phyloP scores from a whole-genome alignment of 2,888 invertebrate genomes.

The Dryobotodes eremita region DNA sequence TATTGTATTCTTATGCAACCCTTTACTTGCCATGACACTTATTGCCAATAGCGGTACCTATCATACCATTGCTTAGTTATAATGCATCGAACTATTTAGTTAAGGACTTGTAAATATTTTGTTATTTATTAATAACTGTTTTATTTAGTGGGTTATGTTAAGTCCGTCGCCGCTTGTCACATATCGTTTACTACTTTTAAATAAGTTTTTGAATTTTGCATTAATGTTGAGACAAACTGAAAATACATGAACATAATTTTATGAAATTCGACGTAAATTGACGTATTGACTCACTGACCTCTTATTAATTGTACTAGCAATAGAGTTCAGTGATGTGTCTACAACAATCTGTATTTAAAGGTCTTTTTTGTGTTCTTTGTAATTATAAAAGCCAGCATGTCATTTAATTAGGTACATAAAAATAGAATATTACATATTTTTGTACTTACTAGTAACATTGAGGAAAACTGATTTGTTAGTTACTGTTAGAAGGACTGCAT shows the following conservation, averaged over 20 bases:
- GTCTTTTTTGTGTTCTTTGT: slow-evolving; percentile 8
- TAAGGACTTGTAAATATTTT: slow-evolving; percentile 66
- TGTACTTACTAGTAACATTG: slow-evolving; percentile 34
- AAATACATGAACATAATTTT: neutral
- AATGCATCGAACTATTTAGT: slow-evolving; percentile 61
- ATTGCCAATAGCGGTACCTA: slow-evolving; percentile 65
- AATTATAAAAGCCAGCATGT: slow-evolving; percentile 36
- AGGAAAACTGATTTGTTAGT: neutral
- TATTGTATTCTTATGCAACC: slow-evolving; percentile 46
- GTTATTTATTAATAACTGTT: slow-evolving; percentile 69
- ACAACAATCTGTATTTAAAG: neutral
- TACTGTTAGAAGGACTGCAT: neutral
- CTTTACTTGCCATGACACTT: slow-evolving; percentile 68
- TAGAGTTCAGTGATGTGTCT: neutral
- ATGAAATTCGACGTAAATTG: neutral
- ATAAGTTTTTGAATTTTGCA: neutral
- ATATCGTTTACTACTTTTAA: neutral
- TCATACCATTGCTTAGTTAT: slow-evolving; percentile 67
- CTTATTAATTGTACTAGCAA: neutral
- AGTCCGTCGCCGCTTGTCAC: slow-evolving; percentile 39
- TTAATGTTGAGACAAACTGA: slow-evolving; percentile 8
- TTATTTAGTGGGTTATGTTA: slow-evolving; percentile 38
- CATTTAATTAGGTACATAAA: slow-evolving; percentile 38
- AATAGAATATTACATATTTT: slow-evolving; percentile 20
- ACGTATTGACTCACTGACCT: neutral